Conservation (phyloP, 2,113 vertebrate genomes). For the Asarcornis scutulata region DNA sequence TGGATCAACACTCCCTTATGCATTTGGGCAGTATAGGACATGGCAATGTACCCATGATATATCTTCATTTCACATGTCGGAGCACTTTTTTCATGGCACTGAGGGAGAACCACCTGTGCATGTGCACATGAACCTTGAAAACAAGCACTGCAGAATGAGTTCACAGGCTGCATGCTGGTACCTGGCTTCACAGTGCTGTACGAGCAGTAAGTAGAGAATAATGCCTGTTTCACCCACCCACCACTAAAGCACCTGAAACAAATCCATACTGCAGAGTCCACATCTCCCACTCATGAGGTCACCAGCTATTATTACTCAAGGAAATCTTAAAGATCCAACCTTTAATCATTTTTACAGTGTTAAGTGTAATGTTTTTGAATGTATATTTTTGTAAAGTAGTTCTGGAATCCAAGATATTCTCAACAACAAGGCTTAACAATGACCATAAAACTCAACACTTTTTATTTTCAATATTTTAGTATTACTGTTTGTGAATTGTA, state of each 20-base stretch:
- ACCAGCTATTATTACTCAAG: not conserved
- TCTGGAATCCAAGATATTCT: not conserved
- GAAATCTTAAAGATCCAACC: not conserved
- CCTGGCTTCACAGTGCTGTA: not conserved
- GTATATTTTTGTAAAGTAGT: not conserved
- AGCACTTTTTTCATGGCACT: not conserved
- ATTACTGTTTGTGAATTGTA: not conserved
- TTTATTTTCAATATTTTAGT: not conserved
- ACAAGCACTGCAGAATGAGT: accelerated
- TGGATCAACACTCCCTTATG: not conserved
- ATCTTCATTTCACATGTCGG: too few species aligned
- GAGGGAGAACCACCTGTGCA: too few species aligned
- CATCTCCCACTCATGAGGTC: not conserved
- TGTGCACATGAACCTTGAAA: not conserved
- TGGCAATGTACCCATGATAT: not conserved
- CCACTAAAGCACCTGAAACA: not conserved
- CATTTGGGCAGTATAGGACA: too few species aligned
- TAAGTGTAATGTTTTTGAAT: not conserved
- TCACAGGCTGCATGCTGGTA: not conserved
- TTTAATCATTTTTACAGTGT: not conserved
- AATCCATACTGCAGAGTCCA: not conserved
- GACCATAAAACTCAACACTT: not conserved
- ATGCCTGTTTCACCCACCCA: not conserved
- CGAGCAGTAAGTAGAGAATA: not conserved
- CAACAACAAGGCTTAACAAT: not conserved